phyloP scores from a whole-genome alignment of 2,797 vertebrate genomes.

The Sebastes itinus region DNA sequence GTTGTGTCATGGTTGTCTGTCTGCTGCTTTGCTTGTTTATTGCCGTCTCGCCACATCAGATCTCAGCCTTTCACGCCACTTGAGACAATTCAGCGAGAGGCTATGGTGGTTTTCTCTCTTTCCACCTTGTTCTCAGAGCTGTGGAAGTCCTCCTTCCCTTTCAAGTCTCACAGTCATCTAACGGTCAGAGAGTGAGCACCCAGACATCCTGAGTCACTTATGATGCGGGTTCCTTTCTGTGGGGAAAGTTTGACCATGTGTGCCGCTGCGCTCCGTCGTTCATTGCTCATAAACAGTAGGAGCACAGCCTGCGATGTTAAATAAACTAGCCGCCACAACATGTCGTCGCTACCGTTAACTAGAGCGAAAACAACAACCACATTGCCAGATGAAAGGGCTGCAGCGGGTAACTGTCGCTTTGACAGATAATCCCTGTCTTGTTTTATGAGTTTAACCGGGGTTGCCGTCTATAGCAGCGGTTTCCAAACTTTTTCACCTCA shows the following conservation, averaged over 20 bases:
- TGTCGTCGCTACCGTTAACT: constrained; percentile 64
- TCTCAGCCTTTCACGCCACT: constrained; percentile 31
- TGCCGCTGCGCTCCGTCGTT: constrained; percentile 36
- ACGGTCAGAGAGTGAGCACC: constrained; percentile 56
- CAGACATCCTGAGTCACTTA: constrained; percentile 76
- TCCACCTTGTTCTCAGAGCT: constrained; percentile 25
- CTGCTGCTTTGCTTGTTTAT: constrained; percentile 37
- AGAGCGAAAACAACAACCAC: constrained; percentile 60
- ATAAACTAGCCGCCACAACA: constrained; percentile 76
- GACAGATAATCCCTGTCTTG: constrained; percentile 45
- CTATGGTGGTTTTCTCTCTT: constrained; percentile 8
- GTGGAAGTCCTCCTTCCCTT: constrained; percentile 42
- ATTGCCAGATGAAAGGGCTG: constrained; percentile 64
- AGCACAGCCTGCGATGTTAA: constrained; percentile 62
- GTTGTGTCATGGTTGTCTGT: constrained; percentile 19
- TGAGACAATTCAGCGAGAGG: constrained; percentile 19
- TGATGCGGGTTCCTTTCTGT: constrained; percentile 67
- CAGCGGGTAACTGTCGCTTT: constrained; percentile 30
- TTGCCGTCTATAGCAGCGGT: constrained; percentile 12
- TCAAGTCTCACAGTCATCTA: constrained; percentile 59
- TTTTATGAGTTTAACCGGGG: constrained; percentile 50
- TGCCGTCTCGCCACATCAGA: constrained; percentile 48
- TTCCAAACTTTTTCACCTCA: too few species aligned
- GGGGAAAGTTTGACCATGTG: constrained; percentile 70
- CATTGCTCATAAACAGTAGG: constrained; percentile 77